Evolutionary conservation across 2,113 vertebrate genomes (phyloP), one percentile per base, ranked within the genome.

Genomic region (Merops nubicus): DNA sequence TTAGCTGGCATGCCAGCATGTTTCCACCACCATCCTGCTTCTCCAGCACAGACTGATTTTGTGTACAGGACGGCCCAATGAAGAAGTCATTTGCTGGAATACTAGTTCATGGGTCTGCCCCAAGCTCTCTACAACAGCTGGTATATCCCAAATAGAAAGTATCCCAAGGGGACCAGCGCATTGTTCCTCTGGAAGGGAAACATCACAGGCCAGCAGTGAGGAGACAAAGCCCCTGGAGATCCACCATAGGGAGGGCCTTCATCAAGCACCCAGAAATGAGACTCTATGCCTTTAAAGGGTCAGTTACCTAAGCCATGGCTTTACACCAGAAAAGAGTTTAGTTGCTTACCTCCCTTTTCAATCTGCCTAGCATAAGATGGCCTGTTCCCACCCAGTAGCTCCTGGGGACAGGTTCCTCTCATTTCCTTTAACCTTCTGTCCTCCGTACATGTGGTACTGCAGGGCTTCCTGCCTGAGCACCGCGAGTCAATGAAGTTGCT

Each of bases 341-440:
- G 34, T 15, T 22, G n/a, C 19, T 85, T 26, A 29, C 38, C 42
- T 64, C 47, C 34, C 11, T 47, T 67, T 67, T 48, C 31, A 63
- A 43, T 8, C 11, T 16, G 1, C 2, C 48, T 16, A 33, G 31
- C 0, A 0, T 14, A n/a, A 40, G n/a, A 34, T 2, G 1, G n/a
- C 40, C 50, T 5, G 0, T 9, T 62, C 40, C 47, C 62, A 78
- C 33, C 16, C n/a, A 7, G 9, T 18, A 34, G 26, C 14, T 80
- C 33, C 72, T 15, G 15, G 21, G 38, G 33, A 33, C 34, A 29
- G 38, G 26, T 13, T 42, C 63, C 1, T 0, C 15, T 28, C 21
- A 1, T 34, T 72, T 72, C 28, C 25, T 65, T 80, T 22, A 21
- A 28, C 20, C 7, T 59, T 68, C 38, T 51, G 1, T 19, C 31